Conservation (phyloP, 2,113 vertebrate species). For the Rattus norvegicus region DNA sequence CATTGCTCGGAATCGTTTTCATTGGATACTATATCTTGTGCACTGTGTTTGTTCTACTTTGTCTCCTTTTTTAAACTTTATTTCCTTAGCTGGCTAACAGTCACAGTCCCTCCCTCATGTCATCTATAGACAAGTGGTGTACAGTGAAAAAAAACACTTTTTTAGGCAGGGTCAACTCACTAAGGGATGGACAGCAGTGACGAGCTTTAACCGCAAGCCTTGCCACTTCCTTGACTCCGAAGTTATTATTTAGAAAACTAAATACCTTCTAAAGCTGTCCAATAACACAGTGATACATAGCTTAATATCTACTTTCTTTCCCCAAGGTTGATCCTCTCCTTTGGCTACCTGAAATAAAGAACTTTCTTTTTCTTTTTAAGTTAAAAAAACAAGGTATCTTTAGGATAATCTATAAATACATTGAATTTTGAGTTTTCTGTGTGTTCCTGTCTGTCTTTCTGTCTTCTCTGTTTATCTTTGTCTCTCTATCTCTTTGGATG, state of each 20-base stretch:
- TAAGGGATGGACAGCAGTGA: background rate
- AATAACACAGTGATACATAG: background rate
- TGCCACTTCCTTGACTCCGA: background rate
- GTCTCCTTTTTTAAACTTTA: background rate
- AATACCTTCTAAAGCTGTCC: slow-evolving; percentile 18
- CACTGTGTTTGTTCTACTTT: background rate
- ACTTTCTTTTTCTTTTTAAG: background rate
- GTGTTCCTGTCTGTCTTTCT: background rate
- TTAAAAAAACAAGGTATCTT: background rate
- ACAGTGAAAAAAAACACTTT: background rate
- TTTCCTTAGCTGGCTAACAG: background rate
- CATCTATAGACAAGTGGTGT: background rate
- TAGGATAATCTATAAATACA: background rate
- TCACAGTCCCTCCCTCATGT: background rate
- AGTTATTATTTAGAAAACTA: background rate
- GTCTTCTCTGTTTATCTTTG: background rate
- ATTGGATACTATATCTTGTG: slow-evolving; percentile 50
- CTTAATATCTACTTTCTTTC: background rate
- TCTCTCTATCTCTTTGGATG: background rate
- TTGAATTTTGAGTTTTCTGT: background rate
- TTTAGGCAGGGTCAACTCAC: background rate
- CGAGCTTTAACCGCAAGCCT: background rate
- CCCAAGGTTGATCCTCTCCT: background rate
- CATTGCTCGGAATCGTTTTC: background rate
- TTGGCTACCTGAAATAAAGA: background rate